A percentile compares a stretch with the other conserved stretches of the same genome.
Conservation (phyloP, 2,888 invertebrate species). For the Dryomyza anilis region DNA sequence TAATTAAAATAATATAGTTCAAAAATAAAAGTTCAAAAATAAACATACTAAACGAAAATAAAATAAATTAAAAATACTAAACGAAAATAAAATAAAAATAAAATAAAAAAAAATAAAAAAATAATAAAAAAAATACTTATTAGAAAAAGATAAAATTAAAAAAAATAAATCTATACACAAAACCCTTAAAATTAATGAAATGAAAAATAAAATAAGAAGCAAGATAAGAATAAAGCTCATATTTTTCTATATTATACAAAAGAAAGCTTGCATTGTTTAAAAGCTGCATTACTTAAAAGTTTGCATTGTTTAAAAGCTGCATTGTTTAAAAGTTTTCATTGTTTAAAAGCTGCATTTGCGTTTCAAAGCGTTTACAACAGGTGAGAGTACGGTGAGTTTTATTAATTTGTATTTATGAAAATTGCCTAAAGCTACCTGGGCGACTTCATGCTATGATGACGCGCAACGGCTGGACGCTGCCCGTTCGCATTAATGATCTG, state of each 20-base stretch:
- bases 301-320: not conserved
- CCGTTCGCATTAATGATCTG: slow-evolving; percentile 56
- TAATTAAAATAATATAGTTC: too few species aligned
- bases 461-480: slow-evolving; percentile 65
- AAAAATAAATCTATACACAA: not conserved
- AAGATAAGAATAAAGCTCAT: slow-evolving; percentile 3
- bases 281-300: not conserved
- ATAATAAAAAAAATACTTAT: too few species aligned
- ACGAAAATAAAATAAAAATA: not conserved
- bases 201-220: not conserved
- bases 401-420: slow-evolving; percentile 7
- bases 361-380: not conserved
- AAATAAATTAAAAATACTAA: not conserved
- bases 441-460: slow-evolving; percentile 85
- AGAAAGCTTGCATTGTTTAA: not conserved
- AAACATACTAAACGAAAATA: too few species aligned
- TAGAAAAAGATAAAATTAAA: too few species aligned
- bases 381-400: not conserved
- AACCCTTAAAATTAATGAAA: not conserved
- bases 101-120: not conserved
- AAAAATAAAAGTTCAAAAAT: too few species aligned
- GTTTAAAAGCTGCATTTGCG: not conserved
- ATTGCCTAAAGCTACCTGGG: slow-evolving; percentile 66
- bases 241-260: not conserved
- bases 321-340: not conserved